Conservation (phyloP, 2,797 vertebrate species). For the Chrysocyon brachyurus region DNA sequence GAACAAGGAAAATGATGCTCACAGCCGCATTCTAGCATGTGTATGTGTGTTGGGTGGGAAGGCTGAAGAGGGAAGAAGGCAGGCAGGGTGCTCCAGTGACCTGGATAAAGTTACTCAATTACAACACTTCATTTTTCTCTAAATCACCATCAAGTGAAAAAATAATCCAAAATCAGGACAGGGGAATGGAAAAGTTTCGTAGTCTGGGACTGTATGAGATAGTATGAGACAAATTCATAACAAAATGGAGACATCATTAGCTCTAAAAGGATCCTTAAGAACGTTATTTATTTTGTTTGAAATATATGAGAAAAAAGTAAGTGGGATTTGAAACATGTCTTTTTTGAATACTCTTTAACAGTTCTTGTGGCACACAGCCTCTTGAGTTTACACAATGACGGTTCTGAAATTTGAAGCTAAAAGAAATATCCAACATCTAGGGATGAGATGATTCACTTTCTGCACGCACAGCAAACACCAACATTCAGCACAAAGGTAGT, state of each 20-base stretch:
- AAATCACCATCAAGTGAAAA: not conserved
- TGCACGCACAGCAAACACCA: not conserved
- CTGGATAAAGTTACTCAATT: slow-evolving; percentile 11
- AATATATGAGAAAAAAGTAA: not conserved
- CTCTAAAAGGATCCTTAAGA: not conserved
- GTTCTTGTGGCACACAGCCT: not conserved
- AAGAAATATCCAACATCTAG: not conserved
- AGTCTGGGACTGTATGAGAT: not conserved
- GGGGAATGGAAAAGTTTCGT: not conserved
- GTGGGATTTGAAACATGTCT: not conserved
- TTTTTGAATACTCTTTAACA: not conserved
- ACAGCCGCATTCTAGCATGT: not conserved
- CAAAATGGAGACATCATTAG: not conserved
- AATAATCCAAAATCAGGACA: not conserved
- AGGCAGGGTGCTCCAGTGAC: not conserved
- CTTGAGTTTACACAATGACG: not conserved
- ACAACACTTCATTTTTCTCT: not conserved
- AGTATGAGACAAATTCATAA: not conserved
- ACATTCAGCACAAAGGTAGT: not conserved
- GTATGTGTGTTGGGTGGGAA: not conserved
- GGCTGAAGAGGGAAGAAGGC: not conserved
- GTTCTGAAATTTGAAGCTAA: not conserved
- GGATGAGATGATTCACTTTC: not conserved
- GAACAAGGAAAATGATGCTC: slow-evolving; percentile 32
- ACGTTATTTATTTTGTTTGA: slow-evolving; percentile 20